A percentile compares a stretch with the other conserved stretches of the same genome.
Evolutionary conservation across 2,797 vertebrate species (phyloP).

Genomic region (Heterohyrax brucei): DNA sequence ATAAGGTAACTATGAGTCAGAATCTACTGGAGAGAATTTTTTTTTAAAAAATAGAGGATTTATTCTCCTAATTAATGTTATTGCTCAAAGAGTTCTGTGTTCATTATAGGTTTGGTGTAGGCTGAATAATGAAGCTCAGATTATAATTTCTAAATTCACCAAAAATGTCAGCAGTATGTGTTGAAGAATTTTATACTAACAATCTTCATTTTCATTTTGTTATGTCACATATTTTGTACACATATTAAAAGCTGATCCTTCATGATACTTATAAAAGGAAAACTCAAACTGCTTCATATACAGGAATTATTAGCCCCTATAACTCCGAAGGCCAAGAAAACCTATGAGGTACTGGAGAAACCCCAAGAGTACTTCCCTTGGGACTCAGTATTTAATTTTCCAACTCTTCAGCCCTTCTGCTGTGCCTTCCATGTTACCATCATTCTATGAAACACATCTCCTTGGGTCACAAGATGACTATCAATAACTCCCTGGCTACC

Average conservation of each 20-base stretch:
- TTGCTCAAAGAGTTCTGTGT: not conserved
- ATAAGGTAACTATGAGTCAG: no score
- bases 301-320: not conserved
- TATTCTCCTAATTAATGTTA: not conserved
- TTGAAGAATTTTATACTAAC: slow-evolving; percentile 14
- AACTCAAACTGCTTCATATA: not conserved
- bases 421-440: not conserved
- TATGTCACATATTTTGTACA: slow-evolving; percentile 27
- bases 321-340: not conserved
- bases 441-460: not conserved
- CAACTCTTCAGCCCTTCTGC: not conserved
- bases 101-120: not conserved
- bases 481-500: not conserved
- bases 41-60: not conserved
- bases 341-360: no score
- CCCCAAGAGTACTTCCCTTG: no score
- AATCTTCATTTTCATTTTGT: not conserved
- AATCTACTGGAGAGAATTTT: no score
- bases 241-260: not conserved
- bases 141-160: not conserved
- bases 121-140: not conserved
- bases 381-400: not conserved
- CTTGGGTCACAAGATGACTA: not conserved
- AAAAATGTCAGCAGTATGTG: not conserved
- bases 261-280: not conserved